Percentiles rank a stretch among this genome's conserved stretches.
phyloP scores from a whole-genome alignment of 2,113 vertebrate genomes.

The Alouatta palliata region DNA sequence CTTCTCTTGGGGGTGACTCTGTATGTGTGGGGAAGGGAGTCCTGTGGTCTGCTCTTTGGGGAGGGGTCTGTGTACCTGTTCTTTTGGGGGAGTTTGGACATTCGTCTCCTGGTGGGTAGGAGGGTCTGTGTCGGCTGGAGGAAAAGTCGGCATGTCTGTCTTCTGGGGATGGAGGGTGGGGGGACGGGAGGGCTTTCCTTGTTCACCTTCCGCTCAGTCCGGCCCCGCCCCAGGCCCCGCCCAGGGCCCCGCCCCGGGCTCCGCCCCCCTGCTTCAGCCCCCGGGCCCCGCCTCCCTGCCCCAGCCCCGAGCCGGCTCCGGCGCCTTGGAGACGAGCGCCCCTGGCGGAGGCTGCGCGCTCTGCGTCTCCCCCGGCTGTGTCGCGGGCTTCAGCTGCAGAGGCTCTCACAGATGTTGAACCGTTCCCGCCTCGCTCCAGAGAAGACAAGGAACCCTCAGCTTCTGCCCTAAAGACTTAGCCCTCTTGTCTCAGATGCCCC shows the following conservation, averaged over 20 bases:
- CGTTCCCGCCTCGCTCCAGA: fast-evolving
- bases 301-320: neutral
- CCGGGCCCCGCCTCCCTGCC: fast-evolving
- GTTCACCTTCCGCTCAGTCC: neutral
- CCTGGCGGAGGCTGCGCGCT: conserved; percentile 23
- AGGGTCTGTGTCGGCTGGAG: neutral
- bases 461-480: neutral
- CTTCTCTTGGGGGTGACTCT: neutral
- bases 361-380: neutral
- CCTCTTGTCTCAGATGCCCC: neutral
- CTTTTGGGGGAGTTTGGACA: neutral
- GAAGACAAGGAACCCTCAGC: neutral
- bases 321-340: conserved; percentile 13
- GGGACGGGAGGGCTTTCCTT: neutral
- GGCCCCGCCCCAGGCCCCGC: fast-evolving
- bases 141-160: neutral
- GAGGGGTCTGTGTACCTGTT: neutral
- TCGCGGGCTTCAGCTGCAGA: fast-evolving
- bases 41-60: neutral
- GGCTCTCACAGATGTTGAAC: neutral
- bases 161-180: neutral
- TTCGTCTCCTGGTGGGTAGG: too few species aligned
- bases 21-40: neutral
- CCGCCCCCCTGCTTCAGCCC: fast-evolving
- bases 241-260: too few species aligned